Evolutionary conservation across 37 sponge, comb jelly and placozoan genomes (phyloP).

Genomic region (Tethya wilhelma): DNA sequence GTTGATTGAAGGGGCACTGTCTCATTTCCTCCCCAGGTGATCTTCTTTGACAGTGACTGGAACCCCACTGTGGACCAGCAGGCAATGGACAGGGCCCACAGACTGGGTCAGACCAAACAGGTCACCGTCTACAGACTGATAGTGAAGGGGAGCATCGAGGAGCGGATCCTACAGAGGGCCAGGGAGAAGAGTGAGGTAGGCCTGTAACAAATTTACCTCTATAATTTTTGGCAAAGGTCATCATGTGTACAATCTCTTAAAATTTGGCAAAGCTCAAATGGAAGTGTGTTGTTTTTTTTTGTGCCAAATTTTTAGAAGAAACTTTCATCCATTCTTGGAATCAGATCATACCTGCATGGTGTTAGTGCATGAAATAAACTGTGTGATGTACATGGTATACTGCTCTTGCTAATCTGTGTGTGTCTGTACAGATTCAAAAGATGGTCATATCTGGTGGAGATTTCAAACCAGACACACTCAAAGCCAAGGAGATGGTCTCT

Average conservation of each 20-base stretch:
- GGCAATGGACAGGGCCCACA: conserved; percentile 97
- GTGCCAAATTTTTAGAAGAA: too few species aligned
- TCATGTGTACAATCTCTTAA: too few species aligned
- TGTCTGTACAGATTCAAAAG: conserved; percentile 79
- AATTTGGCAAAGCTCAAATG: too few species aligned
- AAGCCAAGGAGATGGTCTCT: conserved; percentile 94
- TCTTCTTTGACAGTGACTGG: conserved; percentile 98
- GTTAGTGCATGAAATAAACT: not conserved
- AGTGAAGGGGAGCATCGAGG: conserved; percentile 94
- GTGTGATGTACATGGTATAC: not conserved
- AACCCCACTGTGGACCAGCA: conserved; percentile 99
- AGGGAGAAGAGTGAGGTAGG: conserved; percentile 99
- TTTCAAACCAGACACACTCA: conserved; percentile 88
- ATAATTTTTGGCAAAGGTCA: too few species aligned
- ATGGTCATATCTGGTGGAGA: conserved; percentile 98
- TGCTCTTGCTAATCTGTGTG: not conserved
- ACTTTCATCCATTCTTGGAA: too few species aligned
- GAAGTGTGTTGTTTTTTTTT: too few species aligned
- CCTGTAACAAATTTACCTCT: too few species aligned
- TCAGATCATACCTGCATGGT: not conserved
- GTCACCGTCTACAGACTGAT: conserved; percentile 95
- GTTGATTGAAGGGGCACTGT: not conserved
- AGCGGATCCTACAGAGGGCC: conserved; percentile 93
- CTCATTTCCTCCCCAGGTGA: conserved; percentile 37
- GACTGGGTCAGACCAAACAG: conserved; percentile 97